Evolutionary conservation across 2,888 invertebrate genomes (phyloP).

Genomic region (Pollenia angustigena): DNA sequence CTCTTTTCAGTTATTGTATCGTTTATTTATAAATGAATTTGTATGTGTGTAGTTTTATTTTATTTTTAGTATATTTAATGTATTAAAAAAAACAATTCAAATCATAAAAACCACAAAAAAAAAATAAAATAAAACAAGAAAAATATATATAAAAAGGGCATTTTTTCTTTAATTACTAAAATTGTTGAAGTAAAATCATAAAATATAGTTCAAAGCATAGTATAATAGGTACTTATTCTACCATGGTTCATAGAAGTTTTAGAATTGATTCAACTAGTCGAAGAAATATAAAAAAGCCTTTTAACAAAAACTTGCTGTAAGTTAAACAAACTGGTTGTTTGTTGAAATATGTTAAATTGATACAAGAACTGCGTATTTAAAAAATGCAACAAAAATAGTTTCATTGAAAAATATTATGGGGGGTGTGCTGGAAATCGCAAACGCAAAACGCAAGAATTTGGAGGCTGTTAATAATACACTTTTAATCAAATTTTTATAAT

Average conservation of each 20-base stretch:
- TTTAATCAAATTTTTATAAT: too few relatives aligned
- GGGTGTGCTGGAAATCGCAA: too few relatives aligned
- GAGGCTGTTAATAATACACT: too few relatives aligned
- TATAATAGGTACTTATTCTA: too few relatives aligned
- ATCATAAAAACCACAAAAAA: conserved; percentile 48
- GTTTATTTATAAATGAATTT: conserved; percentile 70
- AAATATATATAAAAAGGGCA: not conserved
- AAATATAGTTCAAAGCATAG: too few relatives aligned
- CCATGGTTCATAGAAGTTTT: conserved; percentile 9
- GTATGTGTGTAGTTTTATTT: conserved; percentile 59
- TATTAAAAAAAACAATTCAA: conserved; percentile 64
- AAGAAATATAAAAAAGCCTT: not conserved
- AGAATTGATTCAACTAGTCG: conserved; percentile 29
- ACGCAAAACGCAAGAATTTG: too few relatives aligned
- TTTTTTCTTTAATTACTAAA: not conserved
- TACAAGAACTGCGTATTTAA: too few relatives aligned
- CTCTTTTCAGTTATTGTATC: conserved; percentile 25
- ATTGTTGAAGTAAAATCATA: not conserved
- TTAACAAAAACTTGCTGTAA: not conserved
- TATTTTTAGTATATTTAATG: conserved; percentile 63
- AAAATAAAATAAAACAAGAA: conserved; percentile 19
- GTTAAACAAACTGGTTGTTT: too few relatives aligned
- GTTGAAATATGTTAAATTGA: too few relatives aligned
- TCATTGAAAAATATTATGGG: too few relatives aligned
- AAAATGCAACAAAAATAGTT: too few relatives aligned